These are phyloP conservation scores for Molossus alvarezi DNA, from an alignment of 2,797 vertebrate species.

Conservation along the genomic window DNA sequence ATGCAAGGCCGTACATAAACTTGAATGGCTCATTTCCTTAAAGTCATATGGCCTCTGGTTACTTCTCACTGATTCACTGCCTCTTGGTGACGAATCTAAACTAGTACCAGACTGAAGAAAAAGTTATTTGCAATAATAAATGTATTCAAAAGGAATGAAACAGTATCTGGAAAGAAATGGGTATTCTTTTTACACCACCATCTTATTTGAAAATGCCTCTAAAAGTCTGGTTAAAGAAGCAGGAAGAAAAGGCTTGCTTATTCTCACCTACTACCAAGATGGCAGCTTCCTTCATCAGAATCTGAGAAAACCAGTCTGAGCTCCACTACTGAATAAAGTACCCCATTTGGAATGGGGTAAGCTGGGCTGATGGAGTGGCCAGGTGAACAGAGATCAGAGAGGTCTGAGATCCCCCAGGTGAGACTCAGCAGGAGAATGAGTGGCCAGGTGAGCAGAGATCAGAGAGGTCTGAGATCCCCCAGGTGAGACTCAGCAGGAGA, in stretches of 20 bases:
- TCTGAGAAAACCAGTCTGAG: neutral
- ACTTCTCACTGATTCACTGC: neutral
- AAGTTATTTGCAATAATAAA: neutral
- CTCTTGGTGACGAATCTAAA: neutral
- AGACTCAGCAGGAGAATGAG: neutral
- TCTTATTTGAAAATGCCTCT: constrained; percentile 1
- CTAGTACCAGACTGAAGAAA: neutral
- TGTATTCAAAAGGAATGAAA: neutral
- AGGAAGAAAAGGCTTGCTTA: neutral
- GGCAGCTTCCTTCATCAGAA: neutral
- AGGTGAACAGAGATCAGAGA: neutral
- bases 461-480: neutral
- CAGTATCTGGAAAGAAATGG: neutral
- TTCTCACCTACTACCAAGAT: neutral
- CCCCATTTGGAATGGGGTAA: neutral
- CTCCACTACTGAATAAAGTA: neutral
- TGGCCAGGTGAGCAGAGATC: neutral
- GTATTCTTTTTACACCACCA: neutral
- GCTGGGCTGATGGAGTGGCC: too few relatives aligned
- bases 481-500: neutral
- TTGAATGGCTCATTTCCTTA: neutral
- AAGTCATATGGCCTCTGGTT: neutral
- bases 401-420: neutral
- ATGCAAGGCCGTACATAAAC: neutral
- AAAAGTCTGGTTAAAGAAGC: neutral